Evolutionary conservation across 2,113 vertebrate genomes (phyloP), one percentile per base, ranked within the genome.

Genomic region (Cottus gobio): DNA sequence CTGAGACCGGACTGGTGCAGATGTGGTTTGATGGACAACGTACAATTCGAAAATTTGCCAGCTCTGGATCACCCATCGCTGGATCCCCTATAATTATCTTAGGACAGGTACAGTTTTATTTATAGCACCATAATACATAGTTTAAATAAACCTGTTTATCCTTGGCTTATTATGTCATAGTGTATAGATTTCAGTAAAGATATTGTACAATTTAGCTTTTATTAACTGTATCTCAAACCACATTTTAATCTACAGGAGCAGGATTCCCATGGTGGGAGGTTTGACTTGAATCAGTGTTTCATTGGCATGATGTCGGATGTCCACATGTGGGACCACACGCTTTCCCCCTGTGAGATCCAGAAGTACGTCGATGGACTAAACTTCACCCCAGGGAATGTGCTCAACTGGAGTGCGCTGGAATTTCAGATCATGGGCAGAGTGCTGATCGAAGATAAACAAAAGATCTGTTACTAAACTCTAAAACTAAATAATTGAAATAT

Each of bases 311-410:
- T 91, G 63, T n/a, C 80, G 8, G 92, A 94, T 10, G 82, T 93
- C 56, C 85, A 94, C 78, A 87, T 94, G 91, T 94, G 93, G 92
- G 61, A 93, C 82, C 82, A 91, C 52, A 12, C 48, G 56, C 91
- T 30, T 58, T 58, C 56, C 56, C 6, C 56, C 26, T 58, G 56
- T 30, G 56, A 58, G 56, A 58, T 58, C 26, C 56, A 58, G 13
- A 58, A 30, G 56, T 58, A 58, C 56, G 11, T 69, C 39, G 67
- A 80, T 8, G 60, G 84, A 0, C 50, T 26, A 0, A 79, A 37
- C 65, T 93, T 85, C 84, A 89, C 76, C 5, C 92, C 92, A 39
- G 92, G 93, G 2, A 92, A 92, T 26, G 79, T 92, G 54, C 50
- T 94, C 46, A 93, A 87, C 79, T 94, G 93, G 93, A 73, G 36